phyloP scores from a whole-genome alignment of 2,888 invertebrate genomes.

The Drosophila mayaguana region DNA sequence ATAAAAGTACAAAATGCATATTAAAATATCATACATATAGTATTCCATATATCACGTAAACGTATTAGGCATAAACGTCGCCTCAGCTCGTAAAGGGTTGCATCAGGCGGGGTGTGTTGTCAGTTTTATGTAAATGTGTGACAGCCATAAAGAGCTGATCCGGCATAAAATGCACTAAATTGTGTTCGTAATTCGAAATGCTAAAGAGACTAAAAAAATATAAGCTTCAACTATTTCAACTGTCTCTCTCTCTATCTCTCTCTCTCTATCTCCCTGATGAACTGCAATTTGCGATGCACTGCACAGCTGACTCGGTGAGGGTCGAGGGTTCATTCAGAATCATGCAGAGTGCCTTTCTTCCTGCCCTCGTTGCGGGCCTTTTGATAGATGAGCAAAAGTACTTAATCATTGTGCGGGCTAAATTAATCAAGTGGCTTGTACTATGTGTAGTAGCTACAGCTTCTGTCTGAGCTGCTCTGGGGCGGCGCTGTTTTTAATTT shows the following conservation, averaged over 20 bases:
- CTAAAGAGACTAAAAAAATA: constrained; percentile 29
- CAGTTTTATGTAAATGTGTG: constrained; percentile 24
- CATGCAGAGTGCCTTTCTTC: constrained; percentile 21
- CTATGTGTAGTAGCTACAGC: constrained; percentile 40
- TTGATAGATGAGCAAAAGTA: constrained; percentile 71
- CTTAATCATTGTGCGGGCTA: constrained; percentile 83
- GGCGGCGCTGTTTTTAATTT: constrained; percentile 74
- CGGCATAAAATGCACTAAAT: constrained; percentile 55
- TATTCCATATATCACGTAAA: not conserved
- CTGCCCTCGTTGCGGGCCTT: constrained; percentile 21
- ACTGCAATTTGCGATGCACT: constrained; percentile 46
- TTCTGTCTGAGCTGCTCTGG: constrained; percentile 10
- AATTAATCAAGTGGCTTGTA: constrained; percentile 82
- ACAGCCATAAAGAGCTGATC: constrained; percentile 51
- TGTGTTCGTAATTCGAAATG: constrained; percentile 39
- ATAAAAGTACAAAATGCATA: too few relatives aligned
- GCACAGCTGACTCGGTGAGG: constrained; percentile 60
- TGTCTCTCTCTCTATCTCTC: constrained; percentile 1
- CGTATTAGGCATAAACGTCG: constrained; percentile 10
- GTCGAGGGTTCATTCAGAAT: constrained; percentile 46
- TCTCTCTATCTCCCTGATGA: not conserved
- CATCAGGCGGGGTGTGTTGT: constrained; percentile 39
- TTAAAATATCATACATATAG: not conserved
- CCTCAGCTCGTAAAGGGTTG: constrained; percentile 57
- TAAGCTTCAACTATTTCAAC: constrained; percentile 38